Evolutionary conservation across 35 echinoderm and acorn worm species (phyloP), one percentile per base, ranked within the genome.

Genomic region (Apostichopus californicus): DNA sequence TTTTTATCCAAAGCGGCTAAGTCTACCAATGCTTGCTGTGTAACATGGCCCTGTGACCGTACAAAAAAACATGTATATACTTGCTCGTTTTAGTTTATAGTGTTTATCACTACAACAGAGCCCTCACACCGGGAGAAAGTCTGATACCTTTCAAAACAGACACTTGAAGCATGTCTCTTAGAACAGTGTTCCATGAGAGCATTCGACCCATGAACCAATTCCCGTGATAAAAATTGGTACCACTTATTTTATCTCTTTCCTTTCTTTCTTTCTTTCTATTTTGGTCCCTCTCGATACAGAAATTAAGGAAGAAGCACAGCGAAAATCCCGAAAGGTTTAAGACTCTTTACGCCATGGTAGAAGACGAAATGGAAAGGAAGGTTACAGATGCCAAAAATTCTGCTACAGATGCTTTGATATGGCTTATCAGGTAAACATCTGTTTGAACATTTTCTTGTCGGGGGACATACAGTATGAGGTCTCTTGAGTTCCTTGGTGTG

Each of bases 341-440:
- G 9, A 94, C 89, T 17, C 68, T 94, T 20, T 61, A 80, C 23
- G 93, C 65, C 78, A 94, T 94, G 46, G 80, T 94, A 55, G 93
- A 94, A 46, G 26, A 86, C 59, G 93, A 94, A 63, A 78, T 94
- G 13, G 89, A 94, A 66, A 70, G 87, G 65, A 64, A 79, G 60
- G 91, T 24, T 55, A 91, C 88, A 84, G 80, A 91, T 26, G 79
- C 63, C 14, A 91, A 83, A 53, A 91, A 94, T 60, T 94, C 93
- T 34, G 93, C 93, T 55, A 94, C 93, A 73, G 93, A 94, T 94
- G 93, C 93, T 24, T 61, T 94, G 10, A 91, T 94, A 28, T 94
- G 93, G 93, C 77, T 94, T 17, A 59, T 90, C 61, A 94, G 93
- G 93, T 94, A 91, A 89, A 22, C 77, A 46, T 24, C 20, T 24